These are phyloP conservation scores for Drosophila subobscura DNA, from an alignment of 1,140 invertebrate genomes.

Conservation along the genomic window DNA sequence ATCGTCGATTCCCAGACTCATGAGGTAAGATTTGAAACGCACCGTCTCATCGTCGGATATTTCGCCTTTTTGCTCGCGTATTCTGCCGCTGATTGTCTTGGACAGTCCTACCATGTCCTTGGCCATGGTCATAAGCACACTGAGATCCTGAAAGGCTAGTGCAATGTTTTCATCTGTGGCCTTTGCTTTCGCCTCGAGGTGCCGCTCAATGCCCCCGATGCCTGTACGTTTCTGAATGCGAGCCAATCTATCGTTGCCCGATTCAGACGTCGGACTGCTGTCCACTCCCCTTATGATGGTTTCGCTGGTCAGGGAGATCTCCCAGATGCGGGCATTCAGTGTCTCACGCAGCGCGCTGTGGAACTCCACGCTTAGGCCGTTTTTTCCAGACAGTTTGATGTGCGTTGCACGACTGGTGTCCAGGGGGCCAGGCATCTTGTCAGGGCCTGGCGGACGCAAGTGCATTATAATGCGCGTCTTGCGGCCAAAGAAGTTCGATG, in stretches of 20 bases:
- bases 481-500: conserved; percentile 89
- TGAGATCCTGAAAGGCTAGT: conserved; percentile 97
- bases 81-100: conserved; percentile 96
- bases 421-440: conserved; percentile 90
- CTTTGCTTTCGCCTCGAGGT: conserved; percentile 94
- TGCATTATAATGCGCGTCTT: conserved; percentile 93
- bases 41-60: conserved; percentile 99
- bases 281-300: conserved; percentile 21
- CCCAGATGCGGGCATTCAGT: conserved; percentile 87
- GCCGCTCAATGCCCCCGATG: conserved; percentile 97
- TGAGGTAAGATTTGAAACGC: conserved; percentile 96
- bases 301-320: conserved; percentile 76
- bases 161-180: conserved; percentile 95
- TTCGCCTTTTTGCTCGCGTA: conserved; percentile 96
- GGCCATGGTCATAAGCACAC: conserved; percentile 96
- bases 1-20: conserved; percentile 98
- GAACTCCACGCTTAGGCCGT: conserved; percentile 91
- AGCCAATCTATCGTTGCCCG: conserved; percentile 76
- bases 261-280: conserved; percentile 53
- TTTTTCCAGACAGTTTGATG: conserved; percentile 95
- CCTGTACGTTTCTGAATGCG: conserved; percentile 89
- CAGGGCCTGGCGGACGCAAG: conserved; percentile 87
- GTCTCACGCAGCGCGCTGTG: conserved; percentile 86
- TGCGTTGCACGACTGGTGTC: conserved; percentile 89
- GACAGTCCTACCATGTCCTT: conserved; percentile 98